Evolutionary conservation across 35 echinoderm and acorn worm genomes (phyloP), one percentile per base, ranked within the genome.

Genomic region (Acanthaster planci): DNA sequence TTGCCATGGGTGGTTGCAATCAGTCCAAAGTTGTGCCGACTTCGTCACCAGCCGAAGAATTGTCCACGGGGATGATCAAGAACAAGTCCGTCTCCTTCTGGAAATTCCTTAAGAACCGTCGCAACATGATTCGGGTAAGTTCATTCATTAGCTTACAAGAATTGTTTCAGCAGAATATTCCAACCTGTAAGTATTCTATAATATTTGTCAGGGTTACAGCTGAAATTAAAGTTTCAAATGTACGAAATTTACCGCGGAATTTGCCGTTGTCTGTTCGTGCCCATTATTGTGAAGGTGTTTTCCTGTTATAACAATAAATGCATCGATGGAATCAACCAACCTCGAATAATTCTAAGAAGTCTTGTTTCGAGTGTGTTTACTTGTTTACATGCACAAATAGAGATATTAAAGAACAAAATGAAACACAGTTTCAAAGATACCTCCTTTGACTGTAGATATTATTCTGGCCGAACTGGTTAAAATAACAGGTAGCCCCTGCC

Each of bases 1-100:
- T 29, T 14, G 64, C 23, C 64, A 72, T 72, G 64, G 64, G 64
- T 31, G 64, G 64, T 72, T 26, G 64, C 64, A 72, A 31, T 26
- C 19, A 72, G 34, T 72, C 64, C 64, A 72, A 72, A 16, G 15
- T 10, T 14, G 29, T 16, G 10, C 1, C 0, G 64, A 7, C 26
- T 30, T 26, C 64, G 26, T 26, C 23, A 7, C 23, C 6, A 23
- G 64, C 0, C 7, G 64, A 72, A 27, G 3, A 16, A 10, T 26
- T 72, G 10, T 72, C 64, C 7, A 27, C 64, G 30, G 64, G 64
- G 30, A 72, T 72, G 64, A 34, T 72, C 64, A 72, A 26, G 10
- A 72, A 72, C 64, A 72, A 23, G 26, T 26, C 26, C 14, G 10
- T 35, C 26, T 35, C 64, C 64, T 72, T 72, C 64, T 72, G 64